These are phyloP conservation scores for Bradypodion ventrale DNA, from an alignment of 2,797 vertebrate species.

Conservation along the genomic window DNA sequence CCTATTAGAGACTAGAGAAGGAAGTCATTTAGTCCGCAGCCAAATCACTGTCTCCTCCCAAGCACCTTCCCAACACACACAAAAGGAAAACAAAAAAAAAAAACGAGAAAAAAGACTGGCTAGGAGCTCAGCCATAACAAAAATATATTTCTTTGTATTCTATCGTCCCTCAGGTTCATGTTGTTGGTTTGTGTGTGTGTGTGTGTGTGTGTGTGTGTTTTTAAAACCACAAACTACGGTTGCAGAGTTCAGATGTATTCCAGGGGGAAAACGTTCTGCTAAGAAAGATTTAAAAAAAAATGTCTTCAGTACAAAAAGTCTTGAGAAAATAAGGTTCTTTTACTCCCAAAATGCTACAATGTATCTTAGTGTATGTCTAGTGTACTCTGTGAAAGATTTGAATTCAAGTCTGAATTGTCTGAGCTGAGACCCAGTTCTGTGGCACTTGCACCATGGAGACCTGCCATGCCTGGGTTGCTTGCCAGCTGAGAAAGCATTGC, in stretches of 20 bases:
- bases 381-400: slow-evolving; percentile 93
- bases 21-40: slow-evolving; percentile 67
- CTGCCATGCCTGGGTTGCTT: slow-evolving; percentile 88
- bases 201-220: no score
- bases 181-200: no score
- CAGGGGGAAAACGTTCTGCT: slow-evolving; percentile 82
- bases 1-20: slow-evolving; percentile 77
- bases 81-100: slow-evolving; percentile 69
- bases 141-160: slow-evolving; percentile 89
- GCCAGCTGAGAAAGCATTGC: slow-evolving; percentile 92
- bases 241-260: slow-evolving; percentile 79
- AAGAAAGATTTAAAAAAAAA: slow-evolving; percentile 95
- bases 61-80: slow-evolving; percentile 70
- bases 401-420: slow-evolving; percentile 89
- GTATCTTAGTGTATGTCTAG: slow-evolving; percentile 90
- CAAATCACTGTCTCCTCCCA: slow-evolving; percentile 59
- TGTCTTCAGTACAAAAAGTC: slow-evolving; percentile 86
- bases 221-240: slow-evolving; percentile 77
- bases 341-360: slow-evolving; percentile 88
- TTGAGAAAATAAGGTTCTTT: slow-evolving; percentile 84
- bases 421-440: slow-evolving; percentile 88
- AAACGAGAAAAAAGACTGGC: slow-evolving; percentile 80
- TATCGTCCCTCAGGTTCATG: slow-evolving; percentile 79
- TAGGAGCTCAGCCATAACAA: slow-evolving; percentile 81
- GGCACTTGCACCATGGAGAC: slow-evolving; percentile 88